Conservation (phyloP, 2,797 vertebrate species). For the Naso thynnoides region DNA sequence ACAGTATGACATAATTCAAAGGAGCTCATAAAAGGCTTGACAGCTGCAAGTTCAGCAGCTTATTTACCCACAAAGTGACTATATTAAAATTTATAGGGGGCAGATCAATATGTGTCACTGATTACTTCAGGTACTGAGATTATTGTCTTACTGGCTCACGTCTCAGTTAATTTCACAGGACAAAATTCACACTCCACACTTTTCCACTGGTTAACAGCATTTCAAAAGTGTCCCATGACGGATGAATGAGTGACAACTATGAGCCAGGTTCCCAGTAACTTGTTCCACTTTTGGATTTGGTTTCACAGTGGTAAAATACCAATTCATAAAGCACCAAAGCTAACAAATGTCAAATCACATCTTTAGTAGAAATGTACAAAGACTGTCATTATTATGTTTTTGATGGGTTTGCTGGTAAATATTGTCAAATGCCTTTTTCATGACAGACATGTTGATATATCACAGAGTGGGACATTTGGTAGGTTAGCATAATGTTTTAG, state of each 20-base stretch:
- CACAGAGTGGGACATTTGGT: no score
- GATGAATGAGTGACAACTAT: neutral
- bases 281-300: neutral
- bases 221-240: neutral
- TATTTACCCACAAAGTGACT: constrained; percentile 13
- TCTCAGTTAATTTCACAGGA: neutral
- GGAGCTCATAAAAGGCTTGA: constrained; percentile 34
- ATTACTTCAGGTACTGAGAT: constrained; percentile 6
- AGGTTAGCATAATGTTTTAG: no score
- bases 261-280: neutral
- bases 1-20: constrained; percentile 8
- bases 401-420: no score
- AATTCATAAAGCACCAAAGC: neutral
- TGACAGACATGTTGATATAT: no score
- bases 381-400: no score
- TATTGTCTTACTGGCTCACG: neutral
- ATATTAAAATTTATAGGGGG: constrained; percentile 18
- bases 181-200: neutral
- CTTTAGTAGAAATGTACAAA: no score
- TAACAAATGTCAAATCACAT: neutral
- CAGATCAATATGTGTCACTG: neutral
- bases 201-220: neutral
- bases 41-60: constrained; percentile 13
- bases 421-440: no score
- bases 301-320: neutral